Conservation (phyloP, 2,113 vertebrate species). For the Xyliphius kryptos region DNA sequence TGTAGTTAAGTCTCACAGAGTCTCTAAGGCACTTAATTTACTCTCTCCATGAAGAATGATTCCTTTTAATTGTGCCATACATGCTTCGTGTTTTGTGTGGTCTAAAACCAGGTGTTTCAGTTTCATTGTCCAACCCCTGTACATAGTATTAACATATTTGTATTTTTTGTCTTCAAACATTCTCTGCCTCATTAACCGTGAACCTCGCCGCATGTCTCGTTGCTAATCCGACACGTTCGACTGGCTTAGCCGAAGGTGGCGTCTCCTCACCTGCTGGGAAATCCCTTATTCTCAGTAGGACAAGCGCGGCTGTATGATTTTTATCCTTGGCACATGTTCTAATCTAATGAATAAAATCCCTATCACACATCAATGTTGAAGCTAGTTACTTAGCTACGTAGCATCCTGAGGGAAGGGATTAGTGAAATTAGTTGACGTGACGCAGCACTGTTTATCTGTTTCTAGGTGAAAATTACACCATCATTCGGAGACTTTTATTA, state of each 20-base stretch:
- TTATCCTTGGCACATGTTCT: background rate
- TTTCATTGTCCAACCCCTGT: too few relatives aligned
- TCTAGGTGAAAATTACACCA: background rate
- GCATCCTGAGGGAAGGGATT: background rate
- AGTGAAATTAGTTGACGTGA: background rate
- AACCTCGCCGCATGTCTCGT: too few relatives aligned
- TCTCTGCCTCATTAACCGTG: too few relatives aligned
- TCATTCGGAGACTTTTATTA: background rate
- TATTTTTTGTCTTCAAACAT: too few relatives aligned
- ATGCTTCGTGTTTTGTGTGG: background rate
- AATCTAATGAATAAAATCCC: background rate
- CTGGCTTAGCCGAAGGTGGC: background rate
- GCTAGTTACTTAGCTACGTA: background rate
- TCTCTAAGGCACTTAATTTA: too few relatives aligned
- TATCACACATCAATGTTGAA: background rate
- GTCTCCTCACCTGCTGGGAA: conserved; percentile 7
- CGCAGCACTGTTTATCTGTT: background rate
- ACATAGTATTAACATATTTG: too few relatives aligned
- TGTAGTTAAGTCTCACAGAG: background rate
- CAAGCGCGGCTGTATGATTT: background rate
- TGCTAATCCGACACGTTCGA: conserved; percentile 3
- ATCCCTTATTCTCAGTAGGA: background rate
- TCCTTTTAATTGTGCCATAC: background rate
- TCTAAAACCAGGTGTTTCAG: too few relatives aligned
- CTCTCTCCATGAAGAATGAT: background rate